Conservation (phyloP, 2,797 vertebrate species). For the Semaprochilodus insignis region DNA sequence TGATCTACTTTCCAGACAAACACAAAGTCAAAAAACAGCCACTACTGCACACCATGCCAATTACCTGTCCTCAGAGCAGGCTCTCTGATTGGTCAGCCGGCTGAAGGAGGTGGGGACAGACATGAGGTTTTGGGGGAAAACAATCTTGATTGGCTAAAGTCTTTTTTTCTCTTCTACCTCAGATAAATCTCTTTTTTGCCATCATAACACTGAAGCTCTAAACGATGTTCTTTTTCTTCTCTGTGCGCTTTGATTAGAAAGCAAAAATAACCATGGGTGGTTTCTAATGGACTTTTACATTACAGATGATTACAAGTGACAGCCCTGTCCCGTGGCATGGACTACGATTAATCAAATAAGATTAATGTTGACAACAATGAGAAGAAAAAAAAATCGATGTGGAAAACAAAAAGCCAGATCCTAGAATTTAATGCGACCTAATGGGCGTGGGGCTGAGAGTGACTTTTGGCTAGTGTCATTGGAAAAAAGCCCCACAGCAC, state of each 20-base stretch:
- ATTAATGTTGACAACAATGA: constrained; percentile 48
- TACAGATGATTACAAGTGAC: constrained; percentile 45
- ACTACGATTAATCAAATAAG: constrained; percentile 44
- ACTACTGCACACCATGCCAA: constrained; percentile 50
- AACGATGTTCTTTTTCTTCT: constrained; percentile 25
- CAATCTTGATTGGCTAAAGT: constrained; percentile 49
- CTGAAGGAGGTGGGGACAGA: constrained; percentile 57
- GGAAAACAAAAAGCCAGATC: constrained; percentile 43
- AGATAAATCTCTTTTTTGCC: neutral
- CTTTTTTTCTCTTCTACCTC: constrained; percentile 4
- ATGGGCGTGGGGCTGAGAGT: constrained; percentile 35
- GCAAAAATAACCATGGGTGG: constrained; percentile 27
- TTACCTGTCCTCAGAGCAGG: constrained; percentile 68
- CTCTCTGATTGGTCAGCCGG: constrained; percentile 67
- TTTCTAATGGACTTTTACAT: constrained; percentile 18
- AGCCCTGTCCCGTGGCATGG: constrained; percentile 43
- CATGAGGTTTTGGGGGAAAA: constrained; percentile 50
- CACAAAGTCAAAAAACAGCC: constrained; percentile 6
- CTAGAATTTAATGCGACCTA: constrained; percentile 34
- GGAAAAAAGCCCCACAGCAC: constrained; percentile 38
- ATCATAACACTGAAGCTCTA: constrained; percentile 1
- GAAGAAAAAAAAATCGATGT: constrained; percentile 37
- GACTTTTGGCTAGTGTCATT: constrained; percentile 40
- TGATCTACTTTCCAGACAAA: constrained; percentile 21
- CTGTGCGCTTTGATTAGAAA: constrained; percentile 24